These are phyloP conservation scores for Lepidurus couesii DNA, from an alignment of 1,140 invertebrate genomes.

Conservation along the genomic window DNA sequence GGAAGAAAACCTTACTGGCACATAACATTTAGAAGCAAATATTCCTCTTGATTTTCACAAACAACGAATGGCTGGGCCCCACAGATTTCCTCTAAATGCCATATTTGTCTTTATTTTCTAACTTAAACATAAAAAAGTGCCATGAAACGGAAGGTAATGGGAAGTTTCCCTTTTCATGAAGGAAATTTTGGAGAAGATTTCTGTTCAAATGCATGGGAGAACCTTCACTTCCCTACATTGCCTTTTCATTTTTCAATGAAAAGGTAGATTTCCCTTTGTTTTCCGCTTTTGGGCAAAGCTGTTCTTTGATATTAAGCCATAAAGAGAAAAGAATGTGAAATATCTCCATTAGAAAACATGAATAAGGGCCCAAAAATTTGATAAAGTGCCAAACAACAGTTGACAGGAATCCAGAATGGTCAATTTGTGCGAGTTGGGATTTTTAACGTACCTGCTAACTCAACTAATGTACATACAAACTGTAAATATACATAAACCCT, in stretches of 20 bases:
- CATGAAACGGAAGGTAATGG: neutral
- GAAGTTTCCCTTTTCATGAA: neutral
- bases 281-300: too few relatives aligned
- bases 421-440: neutral
- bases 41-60: neutral
- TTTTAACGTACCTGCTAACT: slow-evolving; percentile 4
- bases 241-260: neutral
- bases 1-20: neutral
- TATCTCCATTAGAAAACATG: neutral
- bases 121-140: neutral
- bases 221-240: neutral
- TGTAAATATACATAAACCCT: neutral
- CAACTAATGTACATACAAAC: slow-evolving; percentile 4
- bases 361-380: neutral
- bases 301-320: neutral
- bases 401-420: neutral
- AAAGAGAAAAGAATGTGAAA: neutral
- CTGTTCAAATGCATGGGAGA: neutral
- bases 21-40: neutral
- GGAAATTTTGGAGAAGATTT: neutral
- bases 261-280: neutral
- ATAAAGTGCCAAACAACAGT: neutral
- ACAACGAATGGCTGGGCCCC: neutral
- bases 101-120: neutral
- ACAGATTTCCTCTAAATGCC: neutral